Base-by-base conservation (phyloP, 2,888 invertebrate species). In the Brachyptera putata region DNA sequence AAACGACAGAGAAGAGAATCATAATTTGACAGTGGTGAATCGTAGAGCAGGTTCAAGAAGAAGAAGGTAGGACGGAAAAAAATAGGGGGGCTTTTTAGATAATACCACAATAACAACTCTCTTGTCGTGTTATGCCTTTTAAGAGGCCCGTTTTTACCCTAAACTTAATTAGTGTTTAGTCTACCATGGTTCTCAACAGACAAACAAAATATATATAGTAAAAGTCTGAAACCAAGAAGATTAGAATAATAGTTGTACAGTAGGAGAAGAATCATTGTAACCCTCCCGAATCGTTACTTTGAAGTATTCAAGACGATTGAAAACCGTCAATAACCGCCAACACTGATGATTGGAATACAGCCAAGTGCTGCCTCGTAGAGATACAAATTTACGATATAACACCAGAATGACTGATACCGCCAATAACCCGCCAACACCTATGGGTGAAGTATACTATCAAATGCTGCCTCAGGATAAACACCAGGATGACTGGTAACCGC, bases 1-100 rank as follows among this genome's bases (percentile, higher is more conserved):
- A 53, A 53, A 53, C 53, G 53, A 53, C 53, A 53, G 36, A 53
- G n/a, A 34, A 53, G 18, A 53, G 53, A 53, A 53, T 53, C 53
- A 53, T 53, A 53, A 53, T 53, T 53, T 53, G 53, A 34, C 53
- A 53, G 36, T 53, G 53, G 53, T 36, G 21, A 43, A 43, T 3
- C 21, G 43, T 21, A 11, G 43, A n/a, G 11, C n/a, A 21, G 16
- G 16, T 26, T 30, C 3, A 30, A 2, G 11, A 16, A 26, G 14
- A n/a, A 41, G 18, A 46, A 46, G n/a, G 11, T 7, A 11, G 30
- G 11, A 30, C 30, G 30, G 11, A 43, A 24, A 46, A 46, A 2
- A 46, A 4, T n/a, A 3, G 22, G 24, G 7, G 22, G 24, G 46
- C 46, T 21, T 46, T 46, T 9, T 22, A 46, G 46, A 13, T n/a